A percentile compares a stretch with the other conserved stretches of the same genome.
Evolutionary conservation across 2,113 vertebrate genomes (phyloP).

Genomic region (Phyllopteryx taeniolatus): DNA sequence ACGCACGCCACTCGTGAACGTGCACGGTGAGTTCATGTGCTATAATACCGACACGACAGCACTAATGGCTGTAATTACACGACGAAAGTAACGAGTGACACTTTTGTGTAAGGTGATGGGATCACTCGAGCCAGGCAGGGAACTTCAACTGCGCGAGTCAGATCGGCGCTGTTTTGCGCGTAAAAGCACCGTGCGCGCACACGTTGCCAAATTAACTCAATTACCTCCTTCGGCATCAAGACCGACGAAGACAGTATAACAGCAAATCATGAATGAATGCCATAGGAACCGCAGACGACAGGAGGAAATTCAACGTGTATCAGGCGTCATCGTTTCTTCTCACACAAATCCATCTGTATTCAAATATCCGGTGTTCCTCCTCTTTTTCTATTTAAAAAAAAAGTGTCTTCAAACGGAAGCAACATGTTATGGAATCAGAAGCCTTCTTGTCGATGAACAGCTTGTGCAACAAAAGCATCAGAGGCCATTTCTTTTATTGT

Average conservation of each 20-base stretch:
- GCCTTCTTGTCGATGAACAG: no score
- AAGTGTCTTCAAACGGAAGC: neutral
- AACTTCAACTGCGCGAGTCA: neutral
- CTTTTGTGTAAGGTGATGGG: neutral
- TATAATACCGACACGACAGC: slow-evolving; percentile 30
- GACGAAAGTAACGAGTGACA: slow-evolving; percentile 29
- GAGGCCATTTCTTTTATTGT: no score
- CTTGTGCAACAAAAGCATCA: no score
- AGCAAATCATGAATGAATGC: neutral
- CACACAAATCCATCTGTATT: neutral
- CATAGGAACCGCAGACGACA: neutral
- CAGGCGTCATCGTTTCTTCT: neutral
- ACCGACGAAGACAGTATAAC: neutral
- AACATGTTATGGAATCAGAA: neutral
- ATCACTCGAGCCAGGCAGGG: neutral
- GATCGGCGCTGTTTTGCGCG: slow-evolving; percentile 11
- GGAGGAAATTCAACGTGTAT: neutral
- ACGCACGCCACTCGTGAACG: slow-evolving; percentile 41
- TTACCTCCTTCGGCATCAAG: neutral
- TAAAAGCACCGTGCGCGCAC: slow-evolving; percentile 20
- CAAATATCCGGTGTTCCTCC: neutral
- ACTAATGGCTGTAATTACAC: slow-evolving; percentile 34
- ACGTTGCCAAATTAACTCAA: neutral
- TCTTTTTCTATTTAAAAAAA: neutral
- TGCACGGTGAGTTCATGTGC: slow-evolving; percentile 64